Evolutionary conservation across 2,113 vertebrate species (phyloP), one percentile per base, ranked within the genome.

Genomic region (Thunnus maccoyii): DNA sequence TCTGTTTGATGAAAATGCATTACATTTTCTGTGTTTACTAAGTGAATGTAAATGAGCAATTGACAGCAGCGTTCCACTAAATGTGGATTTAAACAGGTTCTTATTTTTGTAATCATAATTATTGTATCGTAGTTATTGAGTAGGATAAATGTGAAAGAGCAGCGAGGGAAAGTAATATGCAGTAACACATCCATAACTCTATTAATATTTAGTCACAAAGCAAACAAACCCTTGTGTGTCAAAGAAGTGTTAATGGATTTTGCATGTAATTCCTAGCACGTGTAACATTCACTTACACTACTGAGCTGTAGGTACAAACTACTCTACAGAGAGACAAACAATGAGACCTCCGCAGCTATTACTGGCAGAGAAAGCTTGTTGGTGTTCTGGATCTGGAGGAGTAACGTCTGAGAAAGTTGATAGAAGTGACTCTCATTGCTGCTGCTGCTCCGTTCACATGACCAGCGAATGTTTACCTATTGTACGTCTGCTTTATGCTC

Each of bases 391-490:
- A 79, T 85, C 68, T 71, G 72, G 54, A 54, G 51, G 44, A 82
- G 51, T 48, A 46, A 68, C 50, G 72, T 91, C 67, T 89, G 91
- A 91, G 86, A 86, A 91, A 86, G 89, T 92, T 82, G 75, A 74
- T 50, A 56, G 78, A 88, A 86, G 76, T 36, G 75, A 74, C 72
- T 86, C 72, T 77, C 76, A 80, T 41, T 78, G 79, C 67, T 51
- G 89, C 75, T 63, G 60, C 73, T 76, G 75, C 84, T 88, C 77
- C 12, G 85, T 88, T 91, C 90, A 86, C 89, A 90, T 80, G 89
- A 70, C 65, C 80, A 54, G 73, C 73, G 0, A 89, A 67, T 94
- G 89, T 93, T 92, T 91, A 92, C 85, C 79, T 82, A 60, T 74
- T 74, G 70, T 84, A 50, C 67, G 65, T 85, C 91, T 91, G 89